Base-by-base conservation (phyloP, 2,888 invertebrate species). In the Calephelis perditalis region DNA sequence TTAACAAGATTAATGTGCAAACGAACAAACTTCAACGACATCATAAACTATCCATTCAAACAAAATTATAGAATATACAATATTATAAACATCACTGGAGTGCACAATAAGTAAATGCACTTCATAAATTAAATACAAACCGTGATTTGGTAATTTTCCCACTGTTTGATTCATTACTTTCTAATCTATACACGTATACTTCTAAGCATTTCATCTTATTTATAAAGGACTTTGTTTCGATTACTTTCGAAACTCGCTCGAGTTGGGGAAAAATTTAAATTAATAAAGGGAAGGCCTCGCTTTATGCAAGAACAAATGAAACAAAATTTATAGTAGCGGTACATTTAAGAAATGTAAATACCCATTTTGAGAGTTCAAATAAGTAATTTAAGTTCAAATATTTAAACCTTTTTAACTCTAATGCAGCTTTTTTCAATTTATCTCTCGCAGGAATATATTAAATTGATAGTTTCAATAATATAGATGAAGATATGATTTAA, bases 11-110 rank as follows among this genome's bases (percentile, higher is more conserved):
- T 77, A 78, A 71, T 78, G 80, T 85, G 84, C 81, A 80, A 80
- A 80, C 79, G 80, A 86, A 86, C 84, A 84, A 86, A 68, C 79
- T 76, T 78, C 84, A 87, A 90, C 88, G 72, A 81, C 78, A 77
- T 82, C 76, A 87, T 90, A 90, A 86, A 90, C 82, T 90, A 84
- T 86, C 72, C 78, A 83, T 81, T 82, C 77, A 82, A 89, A 87
- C 85, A 89, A 82, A 84, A 84, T 85, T 81, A 78, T 81, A 82
- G 66, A 80, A 76, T 76, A 75, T 74, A 75, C 72, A 79, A 70
- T 68, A 71, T 58, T 55, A 64, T 73, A 72, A 74, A 74, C 72
- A 80, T 79, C 78, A 81, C 75, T 74, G 71, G 54, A 62, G 64
- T 68, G 62, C 70, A 70, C 67, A 62, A 11, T 63, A 61, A 55